Base-by-base conservation (phyloP, 2,797 vertebrate genomes). In the Sebastes flavidus region DNA sequence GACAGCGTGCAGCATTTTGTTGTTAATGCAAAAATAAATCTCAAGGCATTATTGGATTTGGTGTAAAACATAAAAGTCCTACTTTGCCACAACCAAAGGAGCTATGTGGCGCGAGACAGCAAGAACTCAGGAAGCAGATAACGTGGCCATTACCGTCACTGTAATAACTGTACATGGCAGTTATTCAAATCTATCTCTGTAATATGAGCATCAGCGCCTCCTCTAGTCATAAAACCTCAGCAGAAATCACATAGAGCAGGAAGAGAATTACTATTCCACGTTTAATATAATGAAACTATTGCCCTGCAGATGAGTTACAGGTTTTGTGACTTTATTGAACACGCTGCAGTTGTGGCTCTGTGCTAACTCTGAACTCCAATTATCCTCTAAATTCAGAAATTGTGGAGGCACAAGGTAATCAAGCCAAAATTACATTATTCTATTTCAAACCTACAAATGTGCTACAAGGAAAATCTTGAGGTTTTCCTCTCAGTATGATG, bases 181-280 rank as follows among this genome's bases (percentile, higher is more conserved):
- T 85, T 91, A 89, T 93, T 91, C 61, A 84, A 87, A 88, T 88
- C 65, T 83, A 82, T 87, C 78, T 77, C 71, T 77, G 75, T 85
- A 87, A 89, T 89, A 73, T 66, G 77, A 88, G 83, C 69, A 85
- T 38, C 60, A 38, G 38, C 32, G 22, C 69, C 68, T 87, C 76
- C 25, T 72, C 29, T 49, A 46, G 65, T 76, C 72, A 79, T 79
- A 82, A 82, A 82, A 84, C 22, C 72, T 78, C 65, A 13, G 30
- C 59, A 66, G 60, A 88, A 88, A 89, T 85, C 38, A 68, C 77
- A 91, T 80, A 73, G 75, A 77, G 67, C 60, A 75, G 62, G 11
- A 72, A 22, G 27, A 89, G 20, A 83, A 72, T 75, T 60, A 77
- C 59, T 61, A 34, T 87, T 80, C n/a, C n/a, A n/a, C n/a, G n/a